Conservation (phyloP, 2,888 invertebrate genomes). For the Thymelicus sylvestris region DNA sequence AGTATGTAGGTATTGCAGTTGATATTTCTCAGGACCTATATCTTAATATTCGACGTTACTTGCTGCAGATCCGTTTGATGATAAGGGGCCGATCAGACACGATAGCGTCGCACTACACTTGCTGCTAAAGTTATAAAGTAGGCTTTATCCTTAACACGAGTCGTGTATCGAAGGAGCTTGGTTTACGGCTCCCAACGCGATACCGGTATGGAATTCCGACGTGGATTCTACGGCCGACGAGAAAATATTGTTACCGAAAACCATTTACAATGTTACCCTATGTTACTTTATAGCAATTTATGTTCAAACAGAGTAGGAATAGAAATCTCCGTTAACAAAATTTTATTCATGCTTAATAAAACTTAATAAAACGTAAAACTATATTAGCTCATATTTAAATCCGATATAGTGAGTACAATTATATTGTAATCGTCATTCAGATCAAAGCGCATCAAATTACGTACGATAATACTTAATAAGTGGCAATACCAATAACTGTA, state of each 20-base stretch:
- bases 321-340: too few species aligned
- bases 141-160: constrained; percentile 61
- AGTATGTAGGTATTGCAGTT: not conserved
- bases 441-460: not conserved
- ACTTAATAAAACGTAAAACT: too few species aligned
- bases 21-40: constrained; percentile 2
- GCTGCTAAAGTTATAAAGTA: constrained; percentile 71
- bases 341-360: too few species aligned
- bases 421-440: not conserved
- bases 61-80: constrained; percentile 64
- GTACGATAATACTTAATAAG: not conserved
- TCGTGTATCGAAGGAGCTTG: constrained; percentile 28
- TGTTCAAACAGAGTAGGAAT: not conserved
- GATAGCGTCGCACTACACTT: constrained; percentile 73
- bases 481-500: not conserved
- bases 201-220: constrained; percentile 5
- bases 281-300: not conserved
- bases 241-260: constrained; percentile 4
- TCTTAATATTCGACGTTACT: constrained; percentile 4
- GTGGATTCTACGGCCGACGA: not conserved
- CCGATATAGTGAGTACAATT: not conserved
- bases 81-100: constrained; percentile 64
- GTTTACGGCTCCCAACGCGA: constrained; percentile 5
- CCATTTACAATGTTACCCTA: not conserved
- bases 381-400: too few species aligned